These are phyloP conservation scores for Eupelmus urozonus DNA, from an alignment of 2,888 invertebrate species.

Conservation along the genomic window DNA sequence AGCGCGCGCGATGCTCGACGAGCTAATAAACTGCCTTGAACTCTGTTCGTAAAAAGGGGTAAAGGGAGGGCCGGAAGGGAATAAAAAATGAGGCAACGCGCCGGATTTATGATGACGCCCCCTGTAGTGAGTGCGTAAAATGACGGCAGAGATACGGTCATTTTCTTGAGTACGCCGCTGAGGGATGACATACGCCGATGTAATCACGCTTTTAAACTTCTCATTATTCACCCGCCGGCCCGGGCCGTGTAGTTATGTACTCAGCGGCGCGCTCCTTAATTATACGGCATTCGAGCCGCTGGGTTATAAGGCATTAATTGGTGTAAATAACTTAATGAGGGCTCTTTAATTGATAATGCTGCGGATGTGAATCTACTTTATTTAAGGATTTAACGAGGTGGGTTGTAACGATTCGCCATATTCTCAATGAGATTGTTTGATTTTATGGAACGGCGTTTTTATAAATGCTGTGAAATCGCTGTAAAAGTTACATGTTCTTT, in stretches of 20 bases:
- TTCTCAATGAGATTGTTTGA: too few relatives aligned
- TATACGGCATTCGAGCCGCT: neutral
- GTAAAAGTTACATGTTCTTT: too few relatives aligned
- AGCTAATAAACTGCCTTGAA: conserved; percentile 66
- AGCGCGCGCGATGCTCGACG: conserved; percentile 61
- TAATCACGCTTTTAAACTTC: conserved; percentile 37
- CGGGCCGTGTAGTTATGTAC: conserved; percentile 3
- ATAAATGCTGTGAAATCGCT: too few relatives aligned
- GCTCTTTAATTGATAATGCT: neutral
- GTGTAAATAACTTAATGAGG: conserved; percentile 13
- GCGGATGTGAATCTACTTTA: neutral
- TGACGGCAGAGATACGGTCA: neutral
- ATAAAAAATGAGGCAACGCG: conserved; percentile 47
- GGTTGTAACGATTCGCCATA: neutral
- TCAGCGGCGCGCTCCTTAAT: conserved; percentile 7
- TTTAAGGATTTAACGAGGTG: neutral
- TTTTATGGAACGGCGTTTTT: too few relatives aligned
- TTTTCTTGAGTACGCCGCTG: neutral
- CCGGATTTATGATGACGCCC: conserved; percentile 46
- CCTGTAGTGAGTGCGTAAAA: neutral
- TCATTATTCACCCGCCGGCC: conserved; percentile 4
- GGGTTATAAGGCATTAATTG: conserved; percentile 3
- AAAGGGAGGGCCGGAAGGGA: conserved; percentile 13
- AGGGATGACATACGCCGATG: conserved; percentile 13
- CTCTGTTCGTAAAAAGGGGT: conserved; percentile 36